Base-by-base conservation (phyloP, 1,140 invertebrate species). In the Neodiprion fabricii region DNA sequence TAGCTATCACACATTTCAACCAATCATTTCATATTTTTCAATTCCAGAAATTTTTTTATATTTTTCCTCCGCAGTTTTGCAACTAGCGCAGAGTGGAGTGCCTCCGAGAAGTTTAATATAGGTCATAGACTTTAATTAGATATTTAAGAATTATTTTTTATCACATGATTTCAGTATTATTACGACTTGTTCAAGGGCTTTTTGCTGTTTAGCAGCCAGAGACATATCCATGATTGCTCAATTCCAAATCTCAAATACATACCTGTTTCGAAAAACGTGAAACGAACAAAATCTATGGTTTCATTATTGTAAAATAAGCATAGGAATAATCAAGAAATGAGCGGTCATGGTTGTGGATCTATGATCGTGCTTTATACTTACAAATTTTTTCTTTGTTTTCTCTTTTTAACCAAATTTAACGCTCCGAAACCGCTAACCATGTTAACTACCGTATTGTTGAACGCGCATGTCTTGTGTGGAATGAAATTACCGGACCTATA, bases 311-410 rank as follows among this genome's bases (percentile, higher is more conserved):
- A 40, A 40, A 40, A 40, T 40, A 40, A 40, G 4, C 3, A 40
- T 40, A 40, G 28, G 28, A 40, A 4, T 40, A 40, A 40, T 40
- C 28, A 3, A 40, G 53, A 61, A 61, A 61, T 61, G 53, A 61
- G 53, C 53, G 8, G n/a, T 61, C 53, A 61, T 61, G 53, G 53
- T 14, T 61, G 53, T 61, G 53, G 53, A 61, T 17, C 53, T 61
- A 5, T 17, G n/a, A 61, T 8, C 80, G 80, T 80, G 85, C 85
- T 88, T 87, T 61, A 73, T 86, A 85, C 83, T 86, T 75, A 87
- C 82, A 76, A 78, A 76, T 80, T 72, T 81, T 82, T 85, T 87
- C 81, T 85, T 78, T 84, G 78, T 83, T 85, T 83, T 78, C 82
- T 83, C 40, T 69, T 82, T 40, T 75, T 85, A 86, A 85, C 81